A percentile compares a stretch with the other conserved stretches of the same genome.
phyloP scores from a whole-genome alignment of 1,140 invertebrate species.

The Medauroidea extradentata region DNA sequence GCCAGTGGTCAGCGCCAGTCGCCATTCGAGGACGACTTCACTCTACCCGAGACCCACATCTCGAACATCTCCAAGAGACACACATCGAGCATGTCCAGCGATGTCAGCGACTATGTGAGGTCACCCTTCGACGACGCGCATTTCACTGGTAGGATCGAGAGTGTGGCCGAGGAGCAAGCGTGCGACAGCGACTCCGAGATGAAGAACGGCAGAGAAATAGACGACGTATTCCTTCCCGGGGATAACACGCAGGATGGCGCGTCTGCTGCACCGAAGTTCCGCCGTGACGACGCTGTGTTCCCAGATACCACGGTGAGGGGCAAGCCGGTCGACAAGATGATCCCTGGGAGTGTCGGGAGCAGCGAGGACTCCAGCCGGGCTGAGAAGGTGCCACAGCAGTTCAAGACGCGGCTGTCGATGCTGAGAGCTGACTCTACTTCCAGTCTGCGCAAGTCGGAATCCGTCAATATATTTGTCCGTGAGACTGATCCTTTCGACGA shows the following conservation, averaged over 20 bases:
- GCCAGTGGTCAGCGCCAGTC: conserved; percentile 47
- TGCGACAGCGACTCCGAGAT: conserved; percentile 5
- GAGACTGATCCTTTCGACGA: conserved; percentile 80
- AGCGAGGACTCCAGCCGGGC: conserved; percentile 4
- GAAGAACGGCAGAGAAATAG: conserved; percentile 15
- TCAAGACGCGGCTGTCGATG: conserved; percentile 28
- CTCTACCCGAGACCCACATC: conserved; percentile 36
- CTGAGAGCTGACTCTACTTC: conserved; percentile 41
- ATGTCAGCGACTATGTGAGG: conserved; percentile 31
- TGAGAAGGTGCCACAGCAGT: background rate
- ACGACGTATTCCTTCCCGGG: conserved; percentile 22
- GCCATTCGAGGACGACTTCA: conserved; percentile 70
- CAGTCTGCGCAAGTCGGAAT: conserved; percentile 70
- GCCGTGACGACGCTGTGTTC: conserved; percentile 9
- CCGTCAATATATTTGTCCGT: conserved; percentile 78
- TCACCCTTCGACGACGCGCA: conserved; percentile 22
- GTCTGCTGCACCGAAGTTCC: background rate
- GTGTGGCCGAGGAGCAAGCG: conserved; percentile 12
- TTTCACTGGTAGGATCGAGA: conserved; percentile 6
- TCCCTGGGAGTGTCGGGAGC: background rate
- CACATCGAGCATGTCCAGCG: conserved; percentile 33
- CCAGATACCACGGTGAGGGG: background rate
- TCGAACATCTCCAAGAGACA: background rate
- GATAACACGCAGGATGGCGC: background rate
- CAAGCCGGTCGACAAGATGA: background rate